Conservation (phyloP, 2,113 vertebrate species). For the Bungarus multicinctus region DNA sequence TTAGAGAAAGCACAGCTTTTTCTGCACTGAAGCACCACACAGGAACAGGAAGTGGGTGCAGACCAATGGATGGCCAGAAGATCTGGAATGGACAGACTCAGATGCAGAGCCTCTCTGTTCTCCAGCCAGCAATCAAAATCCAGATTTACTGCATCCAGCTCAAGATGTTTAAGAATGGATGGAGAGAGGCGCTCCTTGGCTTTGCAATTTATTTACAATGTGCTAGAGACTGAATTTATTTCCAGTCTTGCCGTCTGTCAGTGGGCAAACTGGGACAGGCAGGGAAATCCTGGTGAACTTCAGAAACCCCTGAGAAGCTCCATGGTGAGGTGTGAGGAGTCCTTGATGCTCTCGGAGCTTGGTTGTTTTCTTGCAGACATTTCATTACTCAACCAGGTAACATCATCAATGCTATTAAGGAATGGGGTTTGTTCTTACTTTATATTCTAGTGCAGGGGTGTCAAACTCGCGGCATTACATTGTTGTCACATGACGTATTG, state of each 20-base stretch:
- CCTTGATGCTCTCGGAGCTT: not conserved
- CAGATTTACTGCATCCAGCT: slow-evolving; percentile 51
- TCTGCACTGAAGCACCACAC: not conserved
- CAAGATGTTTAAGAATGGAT: slow-evolving; percentile 58
- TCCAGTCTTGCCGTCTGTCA: slow-evolving; percentile 25
- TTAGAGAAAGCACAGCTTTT: not conserved
- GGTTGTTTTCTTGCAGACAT: not conserved
- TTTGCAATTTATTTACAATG: slow-evolving; percentile 54
- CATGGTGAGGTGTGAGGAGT: not conserved
- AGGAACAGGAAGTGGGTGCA: not conserved
- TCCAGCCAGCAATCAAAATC: not conserved
- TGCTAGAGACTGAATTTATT: slow-evolving; percentile 59
- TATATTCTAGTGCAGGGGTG: not conserved
- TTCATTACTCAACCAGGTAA: not conserved
- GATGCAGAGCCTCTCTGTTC: not conserved
- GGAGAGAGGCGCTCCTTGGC: slow-evolving; percentile 26
- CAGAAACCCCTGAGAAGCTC: not conserved
- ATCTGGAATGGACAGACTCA: not conserved
- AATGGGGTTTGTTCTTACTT: not conserved
- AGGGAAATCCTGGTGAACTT: not conserved
- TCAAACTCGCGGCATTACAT: too few species aligned
- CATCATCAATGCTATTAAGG: not conserved
- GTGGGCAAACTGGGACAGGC: slow-evolving; percentile 19
- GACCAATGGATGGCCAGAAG: not conserved
- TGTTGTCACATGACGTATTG: too few species aligned